Base-by-base conservation (phyloP, 2,113 vertebrate genomes). In the Puma concolor region DNA sequence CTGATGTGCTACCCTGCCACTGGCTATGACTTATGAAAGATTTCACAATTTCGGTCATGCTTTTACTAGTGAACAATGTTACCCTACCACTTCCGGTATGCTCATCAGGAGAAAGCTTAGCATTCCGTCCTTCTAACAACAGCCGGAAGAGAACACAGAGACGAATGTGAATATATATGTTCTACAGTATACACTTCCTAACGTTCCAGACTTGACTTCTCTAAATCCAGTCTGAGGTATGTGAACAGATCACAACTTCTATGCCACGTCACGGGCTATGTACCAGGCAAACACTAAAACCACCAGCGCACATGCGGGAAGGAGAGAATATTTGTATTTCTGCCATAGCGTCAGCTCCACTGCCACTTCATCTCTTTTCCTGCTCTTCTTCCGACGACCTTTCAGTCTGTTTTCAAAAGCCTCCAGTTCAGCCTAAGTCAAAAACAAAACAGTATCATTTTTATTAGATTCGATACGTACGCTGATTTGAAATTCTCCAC, bases 401-500 rank as follows among this genome's bases (percentile, higher is more conserved):
- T 99, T 99, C 97, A 99, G 99, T 33, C 99, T 99, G 97, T 99
- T 99, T 98, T 99, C 99, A 96, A 99, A 99, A 77, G 99, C 99
- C 97, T 99, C 99, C 96, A 99, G 98, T 98, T 99, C 99, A 97
- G 99, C 99, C 99, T 99, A 98, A 82, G 98, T 48, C 60, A 97
- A 98, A 97, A 64, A 98, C 38, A 97, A 98, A 97, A 64, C 15
- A 98, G 13, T 81, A 67, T 83, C 12, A 80, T 80, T 91, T 93
- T 91, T 69, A 96, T 95, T 98, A 97, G 95, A 82, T 64, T 85
- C 9, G 60, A 84, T 60, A 19, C 4, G 95, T 38, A 86, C 2
- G 77, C 0, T 60, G 31, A 48, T 52, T 71, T 88, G 31, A 87
- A 72, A 93, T 67, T 85, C 95, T 83, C 33, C 52, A 96, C 44